phyloP scores from a whole-genome alignment of 2,113 vertebrate genomes.

The Clarias magur region DNA sequence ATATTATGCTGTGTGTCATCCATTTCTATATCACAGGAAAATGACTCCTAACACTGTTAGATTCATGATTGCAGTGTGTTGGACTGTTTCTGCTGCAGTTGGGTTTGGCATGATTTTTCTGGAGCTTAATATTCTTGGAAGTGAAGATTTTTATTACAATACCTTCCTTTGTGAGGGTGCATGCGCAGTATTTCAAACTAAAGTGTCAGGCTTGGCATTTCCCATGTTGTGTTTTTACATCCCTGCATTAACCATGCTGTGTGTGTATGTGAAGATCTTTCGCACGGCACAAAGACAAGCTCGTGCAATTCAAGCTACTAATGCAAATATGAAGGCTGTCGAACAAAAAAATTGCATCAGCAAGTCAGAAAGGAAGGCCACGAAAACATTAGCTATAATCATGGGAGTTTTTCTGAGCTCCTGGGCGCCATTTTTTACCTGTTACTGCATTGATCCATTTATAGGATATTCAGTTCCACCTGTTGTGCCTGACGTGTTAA shows the following conservation, averaged over 20 bases:
- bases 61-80: slow-evolving; percentile 45
- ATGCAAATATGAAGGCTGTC: slow-evolving; percentile 52
- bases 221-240: slow-evolving; percentile 77
- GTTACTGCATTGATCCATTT: slow-evolving; percentile 73
- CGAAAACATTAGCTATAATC: slow-evolving; percentile 76
- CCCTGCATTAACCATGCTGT: slow-evolving; percentile 78
- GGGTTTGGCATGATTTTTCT: slow-evolving; percentile 74
- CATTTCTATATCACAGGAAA: slow-evolving; percentile 50
- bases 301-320: slow-evolving; percentile 67
- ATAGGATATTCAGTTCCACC: slow-evolving; percentile 70
- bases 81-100: slow-evolving; percentile 44
- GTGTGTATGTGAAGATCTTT: slow-evolving; percentile 78
- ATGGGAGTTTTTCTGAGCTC: slow-evolving; percentile 79
- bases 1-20: slow-evolving; percentile 61
- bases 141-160: slow-evolving; percentile 67
- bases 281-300: slow-evolving; percentile 74
- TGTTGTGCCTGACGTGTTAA: slow-evolving; percentile 68
- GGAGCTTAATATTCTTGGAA: slow-evolving; percentile 74
- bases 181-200: slow-evolving; percentile 75
- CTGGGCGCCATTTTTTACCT: slow-evolving; percentile 81
- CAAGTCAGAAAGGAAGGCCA: slow-evolving; percentile 75
- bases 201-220: slow-evolving; percentile 68
- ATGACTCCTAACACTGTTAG: slow-evolving; percentile 30
- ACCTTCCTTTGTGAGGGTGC: slow-evolving; percentile 65
- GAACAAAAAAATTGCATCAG: slow-evolving; percentile 17